Base-by-base conservation (phyloP, 1,140 invertebrate genomes). In the Galleria mellonella region DNA sequence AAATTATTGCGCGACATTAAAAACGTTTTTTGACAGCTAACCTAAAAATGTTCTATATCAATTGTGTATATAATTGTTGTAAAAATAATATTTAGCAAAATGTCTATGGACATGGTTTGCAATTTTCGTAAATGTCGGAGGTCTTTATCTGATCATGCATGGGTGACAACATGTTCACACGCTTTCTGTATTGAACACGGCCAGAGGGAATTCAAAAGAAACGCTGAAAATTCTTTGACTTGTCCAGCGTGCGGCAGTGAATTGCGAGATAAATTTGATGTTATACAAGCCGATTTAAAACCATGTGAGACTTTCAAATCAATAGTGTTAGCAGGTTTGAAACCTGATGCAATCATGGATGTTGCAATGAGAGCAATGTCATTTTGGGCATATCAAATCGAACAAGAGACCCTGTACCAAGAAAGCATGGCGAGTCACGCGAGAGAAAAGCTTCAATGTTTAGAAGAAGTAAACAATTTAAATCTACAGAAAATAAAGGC, bases 161-260 rank as follows among this genome's bases (percentile, higher is more conserved):
- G 87, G 87, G 81, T 88, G n/a, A 88, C 87, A 23, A 87, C 81
- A 35, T 88, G 87, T 71, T 88, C 87, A 37, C 87, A 88, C 52
- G 87, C 83, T 45, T 88, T 88, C 73, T 88, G 87, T 52, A 66
- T 81, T 33, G 87, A 88, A 55, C 87, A 88, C 47, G 87, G 86
- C 9, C 76, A 85, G 62, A 66, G 59, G 42, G 84, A 87, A 68
- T 87, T 88, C 48, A 76, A 68, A 56, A 72, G 75, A 54, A 85
- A 75, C 43, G 47, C 69, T 46, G 72, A 78, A 47, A 82, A 87
- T 55, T 68, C 63, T 17, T 56, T 86, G 31, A 74, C 60, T 9
- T 88, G 87, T 61, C 86, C 86, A 27, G 86, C 86, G 9, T 88
- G 87, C 57, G 83, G 83, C 38, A 84, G 62, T 39, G 77, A 86